Evolutionary conservation across 2,888 invertebrate species (phyloP).

Genomic region (Teleiodes luculella): DNA sequence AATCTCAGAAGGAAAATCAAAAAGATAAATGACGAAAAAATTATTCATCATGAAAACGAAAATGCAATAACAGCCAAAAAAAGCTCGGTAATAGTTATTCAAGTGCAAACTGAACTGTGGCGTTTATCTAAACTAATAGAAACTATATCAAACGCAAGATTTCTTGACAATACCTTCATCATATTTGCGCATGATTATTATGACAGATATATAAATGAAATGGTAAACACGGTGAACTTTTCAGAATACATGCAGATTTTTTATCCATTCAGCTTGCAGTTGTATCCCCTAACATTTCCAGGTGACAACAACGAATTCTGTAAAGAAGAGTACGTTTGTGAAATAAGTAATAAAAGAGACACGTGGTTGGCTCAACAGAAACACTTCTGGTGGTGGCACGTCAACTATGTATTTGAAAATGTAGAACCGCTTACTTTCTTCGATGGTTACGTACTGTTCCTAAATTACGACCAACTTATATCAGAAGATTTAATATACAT

Average conservation of each 20-base stretch:
- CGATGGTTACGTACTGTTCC: slow-evolving; percentile 31
- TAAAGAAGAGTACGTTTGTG: slow-evolving; percentile 30
- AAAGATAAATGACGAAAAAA: not conserved
- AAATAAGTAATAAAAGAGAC: slow-evolving; percentile 27
- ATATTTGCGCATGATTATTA: slow-evolving; percentile 38
- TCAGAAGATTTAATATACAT: slow-evolving; percentile 40
- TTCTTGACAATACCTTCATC: slow-evolving; percentile 29
- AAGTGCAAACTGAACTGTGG: not conserved
- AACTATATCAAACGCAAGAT: not conserved
- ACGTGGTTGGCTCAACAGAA: slow-evolving; percentile 36
- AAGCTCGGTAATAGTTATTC: not conserved
- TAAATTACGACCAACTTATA: slow-evolving; percentile 39
- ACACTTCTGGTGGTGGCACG: slow-evolving; percentile 53
- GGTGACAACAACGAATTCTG: slow-evolving; percentile 39
- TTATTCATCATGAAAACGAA: not conserved
- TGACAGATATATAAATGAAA: slow-evolving; percentile 24
- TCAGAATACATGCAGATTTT: slow-evolving; percentile 43
- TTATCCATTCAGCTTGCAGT: slow-evolving; percentile 41
- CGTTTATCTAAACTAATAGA: not conserved
- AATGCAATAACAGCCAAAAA: not conserved
- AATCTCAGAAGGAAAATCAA: not conserved
- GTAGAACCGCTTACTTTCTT: slow-evolving; percentile 25
- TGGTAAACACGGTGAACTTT: slow-evolving; percentile 24
- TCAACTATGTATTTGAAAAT: slow-evolving; percentile 41
- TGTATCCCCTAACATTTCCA: slow-evolving; percentile 43